Evolutionary conservation across 2,888 invertebrate genomes (phyloP).

Genomic region (Diarsia rubi): DNA sequence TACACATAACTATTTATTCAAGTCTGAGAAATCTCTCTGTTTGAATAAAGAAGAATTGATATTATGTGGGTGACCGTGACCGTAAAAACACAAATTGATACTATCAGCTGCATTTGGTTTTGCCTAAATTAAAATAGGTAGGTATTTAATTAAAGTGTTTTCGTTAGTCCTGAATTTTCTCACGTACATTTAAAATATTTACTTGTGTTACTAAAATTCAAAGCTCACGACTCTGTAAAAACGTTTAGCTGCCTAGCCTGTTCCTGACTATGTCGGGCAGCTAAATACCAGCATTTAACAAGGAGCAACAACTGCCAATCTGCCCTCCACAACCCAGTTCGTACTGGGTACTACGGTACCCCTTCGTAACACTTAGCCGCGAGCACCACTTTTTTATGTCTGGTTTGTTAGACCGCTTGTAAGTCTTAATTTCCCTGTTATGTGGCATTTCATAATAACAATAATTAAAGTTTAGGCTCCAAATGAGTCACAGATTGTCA

Average conservation of each 20-base stretch:
- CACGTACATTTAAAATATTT: background rate
- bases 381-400: too few species aligned
- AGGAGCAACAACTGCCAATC: too few species aligned
- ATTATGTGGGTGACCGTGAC: background rate
- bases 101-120: background rate
- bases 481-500: constrained; percentile 6
- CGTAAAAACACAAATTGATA: background rate
- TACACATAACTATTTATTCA: background rate
- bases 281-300: too few species aligned
- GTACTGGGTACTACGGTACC: too few species aligned
- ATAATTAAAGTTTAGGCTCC: background rate
- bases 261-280: too few species aligned
- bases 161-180: background rate
- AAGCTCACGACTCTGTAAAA: background rate
- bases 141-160: background rate
- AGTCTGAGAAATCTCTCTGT: background rate
- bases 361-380: too few species aligned
- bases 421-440: background rate
- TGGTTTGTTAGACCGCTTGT: too few species aligned
- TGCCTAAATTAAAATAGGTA: background rate
- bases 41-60: background rate
- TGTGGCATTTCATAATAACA: background rate
- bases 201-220: background rate
- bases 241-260: too few species aligned
- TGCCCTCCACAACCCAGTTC: too few species aligned